A percentile compares a stretch with the other conserved stretches of the same genome.
Conservation (phyloP, 2,797 vertebrate genomes). For the Buceros bicornis region DNA sequence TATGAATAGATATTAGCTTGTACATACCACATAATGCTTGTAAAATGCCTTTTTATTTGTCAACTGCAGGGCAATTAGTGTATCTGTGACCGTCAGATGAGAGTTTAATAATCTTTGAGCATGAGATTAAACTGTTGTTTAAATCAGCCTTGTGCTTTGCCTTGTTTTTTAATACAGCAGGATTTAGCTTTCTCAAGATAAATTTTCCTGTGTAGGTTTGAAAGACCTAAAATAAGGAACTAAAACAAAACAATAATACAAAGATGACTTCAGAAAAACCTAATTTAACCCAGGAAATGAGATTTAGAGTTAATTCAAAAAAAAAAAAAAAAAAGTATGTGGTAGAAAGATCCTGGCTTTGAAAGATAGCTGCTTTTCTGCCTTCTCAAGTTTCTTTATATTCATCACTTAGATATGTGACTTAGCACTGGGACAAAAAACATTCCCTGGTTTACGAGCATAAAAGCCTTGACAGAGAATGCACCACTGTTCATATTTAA, state of each 20-base stretch:
- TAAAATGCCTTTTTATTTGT: neutral
- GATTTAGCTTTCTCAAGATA: neutral
- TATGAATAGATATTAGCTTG: neutral
- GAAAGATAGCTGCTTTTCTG: neutral
- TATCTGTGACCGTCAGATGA: neutral
- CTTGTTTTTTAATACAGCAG: neutral
- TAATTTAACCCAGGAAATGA: neutral
- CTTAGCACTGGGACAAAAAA: neutral
- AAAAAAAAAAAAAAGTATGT: rapidly evolving
- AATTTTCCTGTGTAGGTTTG: neutral
- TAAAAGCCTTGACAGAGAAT: neutral
- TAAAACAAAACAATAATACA: neutral
- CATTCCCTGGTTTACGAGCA: neutral
- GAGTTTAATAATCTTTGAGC: neutral
- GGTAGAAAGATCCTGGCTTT: neutral
- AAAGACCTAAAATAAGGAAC: neutral
- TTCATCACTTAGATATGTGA: neutral
- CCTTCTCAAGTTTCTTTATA: neutral
- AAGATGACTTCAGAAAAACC: neutral
- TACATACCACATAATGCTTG: neutral
- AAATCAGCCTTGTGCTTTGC: neutral
- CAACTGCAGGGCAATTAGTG: rapidly evolving
- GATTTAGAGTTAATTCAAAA: neutral
- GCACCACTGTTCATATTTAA: neutral
- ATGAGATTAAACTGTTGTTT: neutral